Percentiles rank a stretch among this genome's conserved stretches.
phyloP scores from a whole-genome alignment of 1,140 invertebrate genomes.

The Formica exsecta region DNA sequence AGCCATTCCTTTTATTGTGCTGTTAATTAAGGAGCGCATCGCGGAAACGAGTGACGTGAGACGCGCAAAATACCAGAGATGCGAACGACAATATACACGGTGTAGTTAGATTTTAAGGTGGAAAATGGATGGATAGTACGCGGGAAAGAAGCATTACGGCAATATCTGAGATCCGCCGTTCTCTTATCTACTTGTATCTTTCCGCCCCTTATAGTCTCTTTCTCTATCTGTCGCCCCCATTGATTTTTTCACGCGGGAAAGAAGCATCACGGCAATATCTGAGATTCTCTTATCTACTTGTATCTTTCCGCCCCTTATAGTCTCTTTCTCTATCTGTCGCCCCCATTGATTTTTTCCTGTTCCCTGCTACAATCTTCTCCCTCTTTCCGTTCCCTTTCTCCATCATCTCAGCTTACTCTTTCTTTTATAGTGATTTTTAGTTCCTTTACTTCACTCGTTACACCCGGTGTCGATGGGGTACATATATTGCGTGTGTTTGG shows the following conservation, averaged over 20 bases:
- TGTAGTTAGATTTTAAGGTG: constrained; percentile 41
- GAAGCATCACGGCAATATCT: background rate
- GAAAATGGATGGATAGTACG: constrained; percentile 19
- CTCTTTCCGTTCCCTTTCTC: background rate
- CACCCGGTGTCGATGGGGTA: constrained; percentile 81
- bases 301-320: constrained; percentile 28
- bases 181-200: constrained; percentile 49
- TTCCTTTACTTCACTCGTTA: constrained; percentile 78
- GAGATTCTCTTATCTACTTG: constrained; percentile 46
- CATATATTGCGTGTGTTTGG: constrained; percentile 79
- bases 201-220: constrained; percentile 8
- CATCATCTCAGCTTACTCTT: constrained; percentile 67
- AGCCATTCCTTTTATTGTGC: background rate
- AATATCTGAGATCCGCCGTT: constrained; percentile 24
- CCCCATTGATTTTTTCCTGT: constrained; percentile 65
- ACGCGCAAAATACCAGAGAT: constrained; percentile 30
- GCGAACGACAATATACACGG: constrained; percentile 9
- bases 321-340: constrained; percentile 44
- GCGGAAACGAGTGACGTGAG: background rate
- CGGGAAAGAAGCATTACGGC: background rate
- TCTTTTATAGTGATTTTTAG: constrained; percentile 66
- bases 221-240: no score
- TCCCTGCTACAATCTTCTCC: constrained; percentile 48
- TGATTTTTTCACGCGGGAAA: background rate
- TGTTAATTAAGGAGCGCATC: constrained; percentile 28